Evolutionary conservation across 2,113 vertebrate species (phyloP).

Genomic region (Toxotes jaculatrix): DNA sequence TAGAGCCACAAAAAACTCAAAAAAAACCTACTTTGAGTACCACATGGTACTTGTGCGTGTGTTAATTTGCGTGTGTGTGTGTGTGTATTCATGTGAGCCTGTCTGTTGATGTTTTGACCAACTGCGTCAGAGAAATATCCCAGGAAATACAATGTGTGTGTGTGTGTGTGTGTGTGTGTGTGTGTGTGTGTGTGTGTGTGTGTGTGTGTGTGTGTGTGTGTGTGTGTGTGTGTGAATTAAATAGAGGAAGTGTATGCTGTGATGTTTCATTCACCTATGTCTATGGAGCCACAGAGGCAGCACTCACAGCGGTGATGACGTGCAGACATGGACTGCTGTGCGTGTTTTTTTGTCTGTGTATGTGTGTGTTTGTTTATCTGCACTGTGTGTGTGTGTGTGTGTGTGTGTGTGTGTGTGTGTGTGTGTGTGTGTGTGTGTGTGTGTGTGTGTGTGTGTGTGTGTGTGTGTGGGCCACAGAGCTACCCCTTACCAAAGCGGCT

Average conservation of each 20-base stretch:
- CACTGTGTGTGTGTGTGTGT: neutral
- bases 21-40: too few relatives aligned
- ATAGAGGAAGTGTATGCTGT: constrained; percentile 32
- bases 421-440: neutral
- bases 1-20: neutral
- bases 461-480: neutral
- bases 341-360: neutral
- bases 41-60: neutral
- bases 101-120: constrained; percentile 13
- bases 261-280: constrained; percentile 36
- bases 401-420: neutral
- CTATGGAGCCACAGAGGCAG: constrained; percentile 29
- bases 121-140: constrained; percentile 11
- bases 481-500: constrained; percentile 15
- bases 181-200: too few relatives aligned
- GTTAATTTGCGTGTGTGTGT: neutral
- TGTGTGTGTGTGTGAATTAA: constrained; percentile 22
- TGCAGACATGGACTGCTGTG: constrained; percentile 24
- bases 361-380: neutral
- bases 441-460: neutral
- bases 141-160: constrained; percentile 35
- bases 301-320: constrained; percentile 40
- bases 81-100: neutral
- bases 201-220: too few relatives aligned
- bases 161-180: neutral